Evolutionary conservation across 92 coral and sea anemone species (phyloP).

Genomic region (Paragorgia papillata): DNA sequence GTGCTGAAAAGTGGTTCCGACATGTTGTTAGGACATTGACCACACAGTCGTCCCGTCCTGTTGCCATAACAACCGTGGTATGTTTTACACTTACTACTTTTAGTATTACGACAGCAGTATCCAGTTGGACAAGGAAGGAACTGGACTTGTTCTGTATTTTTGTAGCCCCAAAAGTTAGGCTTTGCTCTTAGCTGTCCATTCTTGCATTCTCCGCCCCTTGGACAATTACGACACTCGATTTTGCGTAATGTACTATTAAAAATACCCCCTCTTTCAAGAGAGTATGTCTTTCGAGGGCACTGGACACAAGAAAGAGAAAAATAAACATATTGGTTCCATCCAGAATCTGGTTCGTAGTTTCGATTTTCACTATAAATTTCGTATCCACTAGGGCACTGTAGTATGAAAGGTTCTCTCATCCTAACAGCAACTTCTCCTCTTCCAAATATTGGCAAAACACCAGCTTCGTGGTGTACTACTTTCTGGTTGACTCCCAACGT

Average conservation of each 20-base stretch:
- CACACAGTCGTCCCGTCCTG: slow-evolving; percentile 36
- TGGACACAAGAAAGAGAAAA: slow-evolving; percentile 5
- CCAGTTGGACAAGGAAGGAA: slow-evolving; percentile 30
- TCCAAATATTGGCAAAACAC: no score
- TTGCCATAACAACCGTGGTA: slow-evolving; percentile 29
- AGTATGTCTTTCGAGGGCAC: slow-evolving; percentile 19
- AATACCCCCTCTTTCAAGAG: background rate
- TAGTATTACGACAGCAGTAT: slow-evolving; percentile 8
- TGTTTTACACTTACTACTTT: slow-evolving; percentile 11
- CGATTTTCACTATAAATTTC: background rate
- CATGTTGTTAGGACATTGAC: slow-evolving; percentile 16
- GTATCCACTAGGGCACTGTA: slow-evolving; percentile 23
- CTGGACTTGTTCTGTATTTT: background rate
- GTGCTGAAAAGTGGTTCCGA: slow-evolving; percentile 23
- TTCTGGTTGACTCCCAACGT: no score
- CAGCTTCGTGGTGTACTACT: no score
- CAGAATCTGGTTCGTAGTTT: background rate
- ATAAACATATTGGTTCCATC: background rate
- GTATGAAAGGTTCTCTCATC: background rate
- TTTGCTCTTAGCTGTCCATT: background rate
- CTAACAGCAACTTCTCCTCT: no score
- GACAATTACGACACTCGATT: slow-evolving; percentile 8
- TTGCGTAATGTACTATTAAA: background rate
- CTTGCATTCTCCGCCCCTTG: background rate
- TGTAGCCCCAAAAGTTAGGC: slow-evolving; percentile 5